phyloP scores from a whole-genome alignment of 1,140 invertebrate genomes.

The Popillia japonica region DNA sequence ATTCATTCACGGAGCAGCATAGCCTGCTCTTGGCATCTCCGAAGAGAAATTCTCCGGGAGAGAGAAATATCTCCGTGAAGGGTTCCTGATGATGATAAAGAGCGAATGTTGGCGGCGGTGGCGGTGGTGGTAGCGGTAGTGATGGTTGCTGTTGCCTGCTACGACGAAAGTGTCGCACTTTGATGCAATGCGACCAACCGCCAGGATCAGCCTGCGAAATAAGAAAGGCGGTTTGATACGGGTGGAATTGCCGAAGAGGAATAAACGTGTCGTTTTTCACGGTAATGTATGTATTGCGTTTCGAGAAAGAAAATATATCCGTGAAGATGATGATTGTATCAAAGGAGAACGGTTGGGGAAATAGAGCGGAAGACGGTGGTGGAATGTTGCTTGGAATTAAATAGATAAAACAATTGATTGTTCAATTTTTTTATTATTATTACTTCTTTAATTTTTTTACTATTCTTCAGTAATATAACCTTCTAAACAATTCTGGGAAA shows the following conservation, averaged over 20 bases:
- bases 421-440: too few species aligned
- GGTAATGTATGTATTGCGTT: conserved; percentile 14
- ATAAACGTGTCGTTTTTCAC: neutral
- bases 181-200: conserved; percentile 4
- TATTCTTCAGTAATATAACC: too few species aligned
- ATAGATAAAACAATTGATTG: too few species aligned
- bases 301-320: neutral
- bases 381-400: too few species aligned
- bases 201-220: neutral
- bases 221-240: neutral
- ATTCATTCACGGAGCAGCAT: conserved; percentile 48
- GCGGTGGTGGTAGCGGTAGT: too few species aligned
- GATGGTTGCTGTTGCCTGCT: too few species aligned
- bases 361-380: neutral
- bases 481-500: too few species aligned
- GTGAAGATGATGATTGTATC: neutral
- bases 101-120: neutral
- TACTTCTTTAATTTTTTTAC: too few species aligned
- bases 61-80: conserved; percentile 31
- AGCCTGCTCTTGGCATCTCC: conserved; percentile 45
- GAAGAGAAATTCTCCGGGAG: conserved; percentile 37
- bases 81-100: conserved; percentile 37
- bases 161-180: neutral
- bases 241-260: neutral
- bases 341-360: neutral